Conservation (phyloP, 2,797 vertebrate species). For the Arnoldichthys spilopterus region DNA sequence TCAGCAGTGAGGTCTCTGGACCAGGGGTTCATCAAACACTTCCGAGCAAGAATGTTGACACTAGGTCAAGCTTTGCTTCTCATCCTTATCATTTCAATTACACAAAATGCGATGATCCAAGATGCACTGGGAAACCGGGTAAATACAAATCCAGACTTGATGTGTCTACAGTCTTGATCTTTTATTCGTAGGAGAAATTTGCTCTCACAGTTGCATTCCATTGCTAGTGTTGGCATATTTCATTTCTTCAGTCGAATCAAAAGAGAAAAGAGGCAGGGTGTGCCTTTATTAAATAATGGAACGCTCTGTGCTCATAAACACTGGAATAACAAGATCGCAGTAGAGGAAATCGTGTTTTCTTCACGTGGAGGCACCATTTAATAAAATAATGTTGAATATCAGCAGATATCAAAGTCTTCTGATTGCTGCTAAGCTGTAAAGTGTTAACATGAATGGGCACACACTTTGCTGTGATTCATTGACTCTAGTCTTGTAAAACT, state of each 20-base stretch:
- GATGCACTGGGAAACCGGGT: background rate
- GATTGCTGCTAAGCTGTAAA: background rate
- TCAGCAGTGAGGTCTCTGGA: background rate
- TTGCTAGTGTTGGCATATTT: too few species aligned
- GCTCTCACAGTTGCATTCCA: background rate
- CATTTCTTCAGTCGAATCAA: background rate
- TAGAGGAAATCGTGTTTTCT: background rate
- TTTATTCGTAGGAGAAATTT: background rate
- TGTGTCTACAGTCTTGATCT: background rate
- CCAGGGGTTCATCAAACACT: background rate
- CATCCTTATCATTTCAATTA: background rate
- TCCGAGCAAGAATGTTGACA: background rate
- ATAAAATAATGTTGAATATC: background rate
- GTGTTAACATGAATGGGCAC: background rate
- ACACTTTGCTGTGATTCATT: background rate
- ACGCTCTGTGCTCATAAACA: background rate
- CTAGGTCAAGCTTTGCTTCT: background rate
- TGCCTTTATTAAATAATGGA: background rate
- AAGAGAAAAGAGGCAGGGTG: background rate
- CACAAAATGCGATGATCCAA: background rate
- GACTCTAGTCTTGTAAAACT: background rate
- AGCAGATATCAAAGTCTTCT: background rate
- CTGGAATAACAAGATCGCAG: background rate
- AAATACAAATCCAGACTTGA: background rate
- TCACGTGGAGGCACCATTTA: background rate